Conservation (phyloP, 2,113 vertebrate species). For the Nothobranchius furzeri region DNA sequence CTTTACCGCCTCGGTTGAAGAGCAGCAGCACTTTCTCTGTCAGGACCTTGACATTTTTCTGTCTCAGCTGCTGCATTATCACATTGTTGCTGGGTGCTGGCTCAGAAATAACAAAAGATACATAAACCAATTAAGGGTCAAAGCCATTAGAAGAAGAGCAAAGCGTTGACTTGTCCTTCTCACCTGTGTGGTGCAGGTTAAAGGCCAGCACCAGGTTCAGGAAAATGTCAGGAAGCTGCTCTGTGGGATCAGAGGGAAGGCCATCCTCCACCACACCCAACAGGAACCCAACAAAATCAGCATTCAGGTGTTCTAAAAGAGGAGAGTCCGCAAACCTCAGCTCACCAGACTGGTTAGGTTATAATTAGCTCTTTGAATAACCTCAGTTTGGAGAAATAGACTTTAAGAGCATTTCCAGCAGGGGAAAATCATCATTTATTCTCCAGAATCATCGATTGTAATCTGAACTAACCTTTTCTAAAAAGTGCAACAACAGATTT, state of each 20-base stretch:
- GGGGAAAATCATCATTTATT: no score
- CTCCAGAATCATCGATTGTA: no score
- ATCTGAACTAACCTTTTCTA: no score
- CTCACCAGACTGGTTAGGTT: no score
- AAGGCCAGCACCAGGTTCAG: conserved; percentile 93
- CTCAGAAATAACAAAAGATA: neutral
- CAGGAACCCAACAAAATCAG: conserved; percentile 89
- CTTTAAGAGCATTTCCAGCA: no score
- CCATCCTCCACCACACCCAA: conserved; percentile 93
- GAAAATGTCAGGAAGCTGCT: conserved; percentile 94
- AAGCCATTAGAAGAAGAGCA: neutral
- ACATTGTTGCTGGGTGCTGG: conserved; percentile 89
- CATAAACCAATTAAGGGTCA: neutral
- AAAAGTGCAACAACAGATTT: no score
- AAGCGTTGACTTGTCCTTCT: neutral
- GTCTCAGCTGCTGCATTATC: conserved; percentile 90
- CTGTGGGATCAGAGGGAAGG: conserved; percentile 88
- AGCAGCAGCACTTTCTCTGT: conserved; percentile 93
- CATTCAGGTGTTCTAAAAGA: conserved; percentile 91
- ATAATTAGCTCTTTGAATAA: no score
- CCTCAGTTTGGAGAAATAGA: no score
- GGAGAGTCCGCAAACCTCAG: neutral
- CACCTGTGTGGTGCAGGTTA: conserved; percentile 94
- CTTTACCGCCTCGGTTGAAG: conserved; percentile 92
- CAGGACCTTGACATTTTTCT: conserved; percentile 92